Conservation (phyloP, 2,888 invertebrate genomes). For the Nephrotoma guestfalica region DNA sequence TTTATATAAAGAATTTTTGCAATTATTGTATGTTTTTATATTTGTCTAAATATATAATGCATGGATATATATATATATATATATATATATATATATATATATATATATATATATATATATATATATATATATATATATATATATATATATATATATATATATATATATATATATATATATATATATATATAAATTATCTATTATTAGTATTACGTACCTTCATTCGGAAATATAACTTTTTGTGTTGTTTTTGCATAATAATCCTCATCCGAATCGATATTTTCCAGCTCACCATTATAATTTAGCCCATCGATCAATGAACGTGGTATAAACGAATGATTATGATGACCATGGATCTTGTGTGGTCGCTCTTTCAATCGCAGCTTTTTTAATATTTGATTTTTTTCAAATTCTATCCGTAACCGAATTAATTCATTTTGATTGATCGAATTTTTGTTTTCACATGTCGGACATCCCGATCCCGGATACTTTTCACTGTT, state of each 20-base stretch:
- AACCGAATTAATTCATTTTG: constrained; percentile 50
- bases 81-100: too few relatives aligned
- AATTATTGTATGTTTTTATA: neutral
- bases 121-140: too few relatives aligned
- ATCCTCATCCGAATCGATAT: constrained; percentile 51
- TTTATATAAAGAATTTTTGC: neutral
- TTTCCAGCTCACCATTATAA: constrained; percentile 37
- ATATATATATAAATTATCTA: neutral
- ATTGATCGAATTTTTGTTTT: constrained; percentile 21
- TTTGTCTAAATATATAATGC: too few relatives aligned
- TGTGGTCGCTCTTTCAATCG: constrained; percentile 57
- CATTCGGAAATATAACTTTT: constrained; percentile 65
- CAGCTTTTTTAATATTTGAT: constrained; percentile 69
- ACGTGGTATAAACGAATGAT: neutral
- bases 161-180: too few relatives aligned
- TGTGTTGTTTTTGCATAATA: constrained; percentile 74
- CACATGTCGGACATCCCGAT: constrained; percentile 10
- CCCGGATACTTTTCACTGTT: neutral
- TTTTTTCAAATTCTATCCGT: constrained; percentile 67
- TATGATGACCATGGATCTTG: constrained; percentile 22
- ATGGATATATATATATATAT: too few relatives aligned
- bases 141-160: too few relatives aligned
- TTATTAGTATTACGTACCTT: constrained; percentile 39
- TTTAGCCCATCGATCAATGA: constrained; percentile 26
- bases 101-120: too few relatives aligned